A percentile compares a stretch with the other conserved stretches of the same genome.
These are phyloP conservation scores for Perca flavescens DNA, from an alignment of 2,113 vertebrate species.

Conservation along the genomic window DNA sequence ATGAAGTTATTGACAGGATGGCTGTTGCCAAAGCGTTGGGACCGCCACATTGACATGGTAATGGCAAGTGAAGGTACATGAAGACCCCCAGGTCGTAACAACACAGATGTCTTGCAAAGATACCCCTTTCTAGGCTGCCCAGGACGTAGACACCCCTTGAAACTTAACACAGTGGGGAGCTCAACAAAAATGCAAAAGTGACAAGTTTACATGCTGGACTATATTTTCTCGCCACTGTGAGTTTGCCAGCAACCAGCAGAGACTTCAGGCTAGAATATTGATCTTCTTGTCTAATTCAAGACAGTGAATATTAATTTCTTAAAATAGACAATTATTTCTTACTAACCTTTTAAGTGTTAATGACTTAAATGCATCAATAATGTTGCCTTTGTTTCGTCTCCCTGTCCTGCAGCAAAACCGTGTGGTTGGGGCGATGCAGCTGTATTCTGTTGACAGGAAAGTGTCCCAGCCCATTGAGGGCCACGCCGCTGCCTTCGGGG, in stretches of 20 bases:
- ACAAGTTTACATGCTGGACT: not conserved
- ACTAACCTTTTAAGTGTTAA: not conserved
- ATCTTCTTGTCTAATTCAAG: not conserved
- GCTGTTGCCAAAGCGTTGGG: too few relatives aligned
- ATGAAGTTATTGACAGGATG: too few relatives aligned
- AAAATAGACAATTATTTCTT: not conserved
- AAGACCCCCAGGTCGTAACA: too few relatives aligned
- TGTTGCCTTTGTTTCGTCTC: not conserved
- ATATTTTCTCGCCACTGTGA: not conserved
- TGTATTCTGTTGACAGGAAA: constrained; percentile 94
- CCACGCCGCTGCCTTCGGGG: constrained; percentile 93
- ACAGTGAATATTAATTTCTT: not conserved
- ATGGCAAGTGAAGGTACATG: too few relatives aligned
- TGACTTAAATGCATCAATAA: not conserved
- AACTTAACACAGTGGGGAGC: too few relatives aligned
- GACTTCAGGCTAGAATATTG: not conserved
- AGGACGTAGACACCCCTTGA: too few relatives aligned
- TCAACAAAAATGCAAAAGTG: not conserved
- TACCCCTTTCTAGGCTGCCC: too few relatives aligned
- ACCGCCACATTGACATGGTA: too few relatives aligned
- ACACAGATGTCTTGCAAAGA: too few relatives aligned
- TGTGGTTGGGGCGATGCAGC: constrained; percentile 94
- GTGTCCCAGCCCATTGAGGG: constrained; percentile 95
- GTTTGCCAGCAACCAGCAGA: not conserved
- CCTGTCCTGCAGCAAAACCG: constrained; percentile 89